These are phyloP conservation scores for Notodonta dromedarius DNA, from an alignment of 2,888 invertebrate species.

Conservation along the genomic window DNA sequence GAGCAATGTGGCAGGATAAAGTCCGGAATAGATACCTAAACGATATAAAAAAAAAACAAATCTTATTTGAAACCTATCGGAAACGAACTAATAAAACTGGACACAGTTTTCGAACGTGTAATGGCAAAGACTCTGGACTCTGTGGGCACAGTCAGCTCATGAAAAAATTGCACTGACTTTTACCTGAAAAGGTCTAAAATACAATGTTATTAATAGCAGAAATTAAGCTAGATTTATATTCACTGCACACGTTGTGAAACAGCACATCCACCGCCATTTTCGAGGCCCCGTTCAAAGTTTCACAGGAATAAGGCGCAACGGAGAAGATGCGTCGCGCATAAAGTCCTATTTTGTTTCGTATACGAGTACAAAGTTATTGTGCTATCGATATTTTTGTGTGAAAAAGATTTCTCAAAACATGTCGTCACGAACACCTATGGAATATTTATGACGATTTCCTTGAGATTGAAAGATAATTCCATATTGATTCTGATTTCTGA, in stretches of 20 bases:
- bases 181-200: too few species aligned
- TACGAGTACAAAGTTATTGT: conserved; percentile 55
- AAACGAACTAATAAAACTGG: too few species aligned
- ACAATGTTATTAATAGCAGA: too few species aligned
- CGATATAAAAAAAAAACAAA: too few species aligned
- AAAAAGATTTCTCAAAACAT: conserved; percentile 46
- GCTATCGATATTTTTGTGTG: conserved; percentile 53
- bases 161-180: too few species aligned
- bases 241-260: too few species aligned
- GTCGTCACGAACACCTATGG: conserved; percentile 30
- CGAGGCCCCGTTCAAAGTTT: conserved; percentile 47
- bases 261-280: conserved; percentile 14
- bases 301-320: conserved; percentile 65
- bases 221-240: too few species aligned
- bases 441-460: conserved; percentile 36
- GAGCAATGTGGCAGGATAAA: too few species aligned
- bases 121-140: background rate
- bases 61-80: too few species aligned
- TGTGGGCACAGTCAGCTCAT: too few species aligned
- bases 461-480: conserved; percentile 40
- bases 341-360: conserved; percentile 55
- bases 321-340: conserved; percentile 66
- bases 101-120: background rate
- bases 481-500: conserved; percentile 18
- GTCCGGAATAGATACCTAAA: too few species aligned